These are phyloP conservation scores for Campylomormyrus tamandua DNA, from an alignment of 2,113 vertebrate species.

Conservation along the genomic window DNA sequence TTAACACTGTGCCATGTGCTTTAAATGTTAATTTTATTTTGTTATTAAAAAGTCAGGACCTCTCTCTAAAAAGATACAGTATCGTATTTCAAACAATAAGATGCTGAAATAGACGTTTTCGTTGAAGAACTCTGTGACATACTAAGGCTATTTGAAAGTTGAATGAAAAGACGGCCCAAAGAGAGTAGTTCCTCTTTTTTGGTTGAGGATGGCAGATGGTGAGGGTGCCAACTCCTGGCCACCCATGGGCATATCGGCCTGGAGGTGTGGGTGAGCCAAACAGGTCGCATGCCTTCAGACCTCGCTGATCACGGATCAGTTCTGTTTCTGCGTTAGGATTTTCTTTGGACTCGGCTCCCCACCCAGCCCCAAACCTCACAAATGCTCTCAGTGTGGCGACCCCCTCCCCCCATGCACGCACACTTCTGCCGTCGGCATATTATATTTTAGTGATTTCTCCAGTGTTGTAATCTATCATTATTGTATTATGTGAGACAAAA, in stretches of 20 bases:
- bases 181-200: neutral
- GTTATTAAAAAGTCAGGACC: neutral
- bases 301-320: slow-evolving; percentile 34
- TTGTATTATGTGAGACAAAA: neutral
- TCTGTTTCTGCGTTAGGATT: neutral
- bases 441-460: neutral
- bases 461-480: neutral
- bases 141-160: neutral
- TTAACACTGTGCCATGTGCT: neutral
- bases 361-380: neutral
- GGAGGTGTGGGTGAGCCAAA: slow-evolving; percentile 16
- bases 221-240: neutral
- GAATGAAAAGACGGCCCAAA: neutral
- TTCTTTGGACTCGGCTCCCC: neutral
- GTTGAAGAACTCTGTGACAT: neutral
- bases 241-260: neutral
- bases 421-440: neutral
- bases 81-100: neutral
- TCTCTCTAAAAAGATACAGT: neutral
- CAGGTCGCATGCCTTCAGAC: slow-evolving; percentile 61
- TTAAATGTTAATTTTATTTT: neutral
- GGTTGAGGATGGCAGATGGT: neutral
- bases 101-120: neutral
- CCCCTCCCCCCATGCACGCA: neutral
- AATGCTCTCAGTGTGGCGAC: neutral